Conservation (phyloP, 2,888 invertebrate genomes). For the Belgica antarctica region DNA sequence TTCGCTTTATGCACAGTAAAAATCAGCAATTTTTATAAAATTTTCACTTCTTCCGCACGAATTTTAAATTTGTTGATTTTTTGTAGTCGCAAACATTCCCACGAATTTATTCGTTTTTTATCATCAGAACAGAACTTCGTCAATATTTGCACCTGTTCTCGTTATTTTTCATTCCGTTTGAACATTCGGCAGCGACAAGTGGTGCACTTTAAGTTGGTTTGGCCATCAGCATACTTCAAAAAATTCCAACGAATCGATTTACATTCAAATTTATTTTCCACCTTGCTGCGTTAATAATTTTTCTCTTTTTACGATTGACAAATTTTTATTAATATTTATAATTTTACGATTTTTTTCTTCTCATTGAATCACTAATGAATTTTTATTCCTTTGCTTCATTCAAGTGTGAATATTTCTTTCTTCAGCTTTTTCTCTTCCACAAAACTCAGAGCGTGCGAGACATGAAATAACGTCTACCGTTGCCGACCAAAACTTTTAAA, state of each 20-base stretch:
- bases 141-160: conserved; percentile 32
- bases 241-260: conserved; percentile 16
- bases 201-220: conserved; percentile 16
- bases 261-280: conserved; percentile 24
- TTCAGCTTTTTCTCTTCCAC: neutral
- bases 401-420: conserved; percentile 17
- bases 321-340: conserved; percentile 31
- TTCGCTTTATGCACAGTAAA: neutral
- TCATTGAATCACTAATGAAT: conserved; percentile 30
- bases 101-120: conserved; percentile 1
- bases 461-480: neutral
- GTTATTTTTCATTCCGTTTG: neutral
- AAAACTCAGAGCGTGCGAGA: neutral
- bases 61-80: conserved; percentile 15
- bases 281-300: neutral
- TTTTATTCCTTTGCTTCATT: conserved; percentile 4
- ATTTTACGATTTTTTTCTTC: conserved; percentile 1
- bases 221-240: neutral
- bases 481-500: conserved; percentile 27
- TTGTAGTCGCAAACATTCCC: neutral
- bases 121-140: neutral
- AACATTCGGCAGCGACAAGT: conserved; percentile 23
- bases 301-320: conserved; percentile 13
- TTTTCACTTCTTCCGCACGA: neutral
- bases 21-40: no score